Evolutionary conservation across 2,113 vertebrate species (phyloP).

Genomic region (Setophaga petechia): DNA sequence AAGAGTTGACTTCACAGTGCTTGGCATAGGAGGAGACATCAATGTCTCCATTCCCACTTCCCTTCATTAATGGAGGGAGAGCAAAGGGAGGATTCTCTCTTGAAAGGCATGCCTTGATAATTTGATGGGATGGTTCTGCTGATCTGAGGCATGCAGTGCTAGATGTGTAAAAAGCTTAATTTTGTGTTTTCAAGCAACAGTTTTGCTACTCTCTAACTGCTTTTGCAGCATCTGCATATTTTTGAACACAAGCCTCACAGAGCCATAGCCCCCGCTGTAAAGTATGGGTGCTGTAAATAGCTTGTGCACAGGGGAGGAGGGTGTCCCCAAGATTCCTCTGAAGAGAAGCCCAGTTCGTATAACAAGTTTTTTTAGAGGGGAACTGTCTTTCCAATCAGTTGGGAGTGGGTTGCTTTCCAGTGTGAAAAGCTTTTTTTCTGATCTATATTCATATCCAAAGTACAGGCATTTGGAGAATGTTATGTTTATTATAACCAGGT

Average conservation of each 20-base stretch:
- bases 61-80: neutral
- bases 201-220: neutral
- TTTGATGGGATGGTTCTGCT: neutral
- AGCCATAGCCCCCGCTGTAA: neutral
- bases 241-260: neutral
- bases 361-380: neutral
- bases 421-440: neutral
- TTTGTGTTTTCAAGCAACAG: neutral
- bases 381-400: neutral
- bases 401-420: neutral
- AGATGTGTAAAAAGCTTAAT: neutral
- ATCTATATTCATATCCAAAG: neutral
- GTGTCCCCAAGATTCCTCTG: neutral
- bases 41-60: neutral
- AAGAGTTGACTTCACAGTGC: neutral
- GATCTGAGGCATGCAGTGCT: neutral
- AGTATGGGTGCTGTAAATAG: neutral
- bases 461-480: neutral
- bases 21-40: neutral
- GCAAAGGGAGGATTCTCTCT: neutral
- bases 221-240: neutral
- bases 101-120: neutral
- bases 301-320: neutral
- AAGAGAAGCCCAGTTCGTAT: neutral
- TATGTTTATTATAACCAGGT: neutral